phyloP scores from a whole-genome alignment of 30 jellyfish, hydroid and myxozoan species.

The Cassiopea andromeda region DNA sequence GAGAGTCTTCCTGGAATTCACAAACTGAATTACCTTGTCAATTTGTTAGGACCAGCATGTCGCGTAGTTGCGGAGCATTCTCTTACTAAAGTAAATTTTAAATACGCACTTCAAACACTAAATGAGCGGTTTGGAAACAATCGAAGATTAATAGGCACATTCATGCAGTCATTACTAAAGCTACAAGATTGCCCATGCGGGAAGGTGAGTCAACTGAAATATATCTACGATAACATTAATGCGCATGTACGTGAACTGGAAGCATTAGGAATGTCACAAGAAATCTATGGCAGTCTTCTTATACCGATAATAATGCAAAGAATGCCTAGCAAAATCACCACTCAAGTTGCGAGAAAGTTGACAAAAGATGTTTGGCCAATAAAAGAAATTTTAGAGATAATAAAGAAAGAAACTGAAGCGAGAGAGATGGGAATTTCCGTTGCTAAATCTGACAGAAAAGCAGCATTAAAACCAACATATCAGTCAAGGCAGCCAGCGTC shows the following conservation, averaged over 20 bases:
- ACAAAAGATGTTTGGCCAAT: conserved; percentile 54
- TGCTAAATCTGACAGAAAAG: conserved; percentile 1
- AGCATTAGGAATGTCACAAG: conserved; percentile 24
- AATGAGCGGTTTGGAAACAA: conserved; percentile 53
- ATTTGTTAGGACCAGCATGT: conserved; percentile 63
- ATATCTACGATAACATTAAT: conserved; percentile 55
- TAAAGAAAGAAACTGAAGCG: conserved; percentile 23
- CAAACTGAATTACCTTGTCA: conserved; percentile 62
- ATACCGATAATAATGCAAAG: conserved; percentile 38
- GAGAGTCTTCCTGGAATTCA: conserved; percentile 46
- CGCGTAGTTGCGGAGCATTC: conserved; percentile 52
- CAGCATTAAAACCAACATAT: not conserved
- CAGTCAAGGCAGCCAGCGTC: not conserved
- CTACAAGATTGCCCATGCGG: conserved; percentile 30
- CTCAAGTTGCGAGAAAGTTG: conserved; percentile 43
- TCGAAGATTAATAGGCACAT: conserved; percentile 54
- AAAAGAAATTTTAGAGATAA: conserved; percentile 27
- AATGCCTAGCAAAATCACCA: conserved; percentile 38
- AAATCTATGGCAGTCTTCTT: conserved; percentile 13
- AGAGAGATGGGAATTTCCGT: conserved; percentile 29
- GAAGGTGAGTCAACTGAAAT: conserved; percentile 16
- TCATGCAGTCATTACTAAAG: conserved; percentile 61
- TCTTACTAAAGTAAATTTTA: conserved; percentile 37
- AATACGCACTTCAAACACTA: conserved; percentile 35
- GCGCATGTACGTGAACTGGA: conserved; percentile 37